A percentile compares a stretch with the other conserved stretches of the same genome.
phyloP scores from a whole-genome alignment of 2,888 invertebrate species.

The Aricia artaxerxes region DNA sequence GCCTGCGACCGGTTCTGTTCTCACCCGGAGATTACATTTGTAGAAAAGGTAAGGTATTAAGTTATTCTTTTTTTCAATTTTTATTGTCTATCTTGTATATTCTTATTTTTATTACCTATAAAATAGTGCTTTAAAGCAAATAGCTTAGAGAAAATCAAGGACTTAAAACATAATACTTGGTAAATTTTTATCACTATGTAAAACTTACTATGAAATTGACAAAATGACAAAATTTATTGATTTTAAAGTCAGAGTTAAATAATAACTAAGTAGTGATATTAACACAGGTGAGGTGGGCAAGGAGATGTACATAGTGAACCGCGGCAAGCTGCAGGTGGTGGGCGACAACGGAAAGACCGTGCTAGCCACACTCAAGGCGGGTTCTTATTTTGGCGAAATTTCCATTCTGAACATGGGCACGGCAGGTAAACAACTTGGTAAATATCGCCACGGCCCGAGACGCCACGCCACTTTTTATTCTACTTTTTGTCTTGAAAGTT shows the following conservation, averaged over 20 bases:
- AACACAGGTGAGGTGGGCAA: slow-evolving; percentile 97
- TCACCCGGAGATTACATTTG: slow-evolving; percentile 99
- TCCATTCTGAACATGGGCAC: slow-evolving; percentile 99
- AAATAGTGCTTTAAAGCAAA: neutral
- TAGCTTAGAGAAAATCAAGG: neutral
- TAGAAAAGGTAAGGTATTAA: slow-evolving; percentile 89
- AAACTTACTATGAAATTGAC: no score
- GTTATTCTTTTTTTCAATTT: neutral
- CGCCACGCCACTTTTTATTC: slow-evolving; percentile 78
- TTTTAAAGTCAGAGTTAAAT: neutral
- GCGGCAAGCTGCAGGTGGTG: slow-evolving; percentile 96
- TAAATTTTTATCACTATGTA: no score
- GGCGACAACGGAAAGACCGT: slow-evolving; percentile 97
- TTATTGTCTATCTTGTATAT: neutral
- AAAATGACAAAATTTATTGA: no score
- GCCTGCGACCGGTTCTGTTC: slow-evolving; percentile 96
- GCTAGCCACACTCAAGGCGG: slow-evolving; percentile 97
- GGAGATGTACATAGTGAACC: slow-evolving; percentile 99
- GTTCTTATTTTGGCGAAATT: slow-evolving; percentile 99
- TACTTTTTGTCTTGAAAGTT: slow-evolving; percentile 70
- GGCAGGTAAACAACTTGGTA: slow-evolving; percentile 98
- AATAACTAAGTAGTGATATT: neutral
- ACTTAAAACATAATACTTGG: neutral
- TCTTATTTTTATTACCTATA: neutral
- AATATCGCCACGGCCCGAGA: slow-evolving; percentile 86